Evolutionary conservation across 2,797 vertebrate genomes (phyloP).

Genomic region (Apodemus agrarius): DNA sequence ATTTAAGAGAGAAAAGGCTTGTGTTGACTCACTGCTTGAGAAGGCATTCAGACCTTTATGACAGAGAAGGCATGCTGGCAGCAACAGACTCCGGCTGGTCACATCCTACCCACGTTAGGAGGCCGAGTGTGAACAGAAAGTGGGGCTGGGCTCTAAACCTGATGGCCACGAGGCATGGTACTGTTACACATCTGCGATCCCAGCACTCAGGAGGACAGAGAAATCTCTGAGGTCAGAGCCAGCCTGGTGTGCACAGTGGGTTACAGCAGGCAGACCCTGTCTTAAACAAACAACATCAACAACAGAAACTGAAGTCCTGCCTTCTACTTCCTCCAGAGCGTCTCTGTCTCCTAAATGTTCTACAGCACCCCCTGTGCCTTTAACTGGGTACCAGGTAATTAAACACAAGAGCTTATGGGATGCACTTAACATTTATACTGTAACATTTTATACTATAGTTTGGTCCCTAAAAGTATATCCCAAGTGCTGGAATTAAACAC

Average conservation of each 20-base stretch:
- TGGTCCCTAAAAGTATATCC: neutral
- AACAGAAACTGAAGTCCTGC: neutral
- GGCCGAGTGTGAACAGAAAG: neutral
- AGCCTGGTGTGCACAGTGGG: neutral
- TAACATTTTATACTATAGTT: neutral
- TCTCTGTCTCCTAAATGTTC: neutral
- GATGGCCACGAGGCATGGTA: neutral
- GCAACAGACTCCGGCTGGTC: neutral
- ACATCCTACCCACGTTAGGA: neutral
- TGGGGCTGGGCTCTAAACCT: neutral
- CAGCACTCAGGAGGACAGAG: no score
- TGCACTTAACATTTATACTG: neutral
- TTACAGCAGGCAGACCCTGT: neutral
- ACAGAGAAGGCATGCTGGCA: neutral
- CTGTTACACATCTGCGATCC: no score
- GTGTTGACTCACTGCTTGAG: neutral
- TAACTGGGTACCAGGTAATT: neutral
- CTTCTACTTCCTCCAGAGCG: neutral
- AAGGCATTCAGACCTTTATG: no score
- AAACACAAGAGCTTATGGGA: neutral
- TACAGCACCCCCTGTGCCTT: neutral
- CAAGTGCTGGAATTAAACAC: neutral
- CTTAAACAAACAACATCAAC: neutral
- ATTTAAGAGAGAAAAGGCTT: neutral
- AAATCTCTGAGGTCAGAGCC: neutral